Base-by-base conservation (phyloP, 2,797 vertebrate genomes). In the Selene dorsalis region DNA sequence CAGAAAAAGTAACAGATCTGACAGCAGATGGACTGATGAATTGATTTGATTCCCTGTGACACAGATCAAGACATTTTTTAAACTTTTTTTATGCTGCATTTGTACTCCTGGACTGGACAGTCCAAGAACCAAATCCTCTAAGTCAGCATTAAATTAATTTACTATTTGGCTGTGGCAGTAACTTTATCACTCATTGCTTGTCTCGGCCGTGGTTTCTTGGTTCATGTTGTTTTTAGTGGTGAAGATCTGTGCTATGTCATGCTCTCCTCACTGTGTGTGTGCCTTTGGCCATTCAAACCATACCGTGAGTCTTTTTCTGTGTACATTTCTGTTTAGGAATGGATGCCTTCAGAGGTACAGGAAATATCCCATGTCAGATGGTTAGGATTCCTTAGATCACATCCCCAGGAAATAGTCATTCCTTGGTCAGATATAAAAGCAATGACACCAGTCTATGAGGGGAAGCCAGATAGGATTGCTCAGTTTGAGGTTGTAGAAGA, bases 301-400 rank as follows among this genome's bases (percentile, higher is more conserved):
- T 45, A n/a, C 14, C 41, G n/a, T 58, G 71, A 48, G 64, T 84
- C 70, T 57, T 83, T 77, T 60, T 82, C 43, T 78, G 61, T 87
- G 79, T 87, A 85, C 71, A 69, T 88, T 85, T 84, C 72, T 79
- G 72, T 85, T 90, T 63, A 86, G 75, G 85, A 88, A 86, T 84
- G 80, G 69, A 86, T 76, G 69, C 64, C 69, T 83, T 81, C 78
- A 84, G 87, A 87, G 75, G 69, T 88, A 80, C 89, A 93, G 89
- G 91, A 93, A 91, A 90, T 93, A 88, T 91, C 85, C 64, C 32
- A 86, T 84, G 80, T 90, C 89, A 89, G 79, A 87, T 75, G 72
- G 63, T 78, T 69, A 18, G 90, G 84, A 92, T 91, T 91, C 79
- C 87, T 92, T 81, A 89, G 87, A 91, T 89, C 78, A 82, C 73